Evolutionary conservation across 2,797 vertebrate genomes (phyloP).

Genomic region (Eulemur mongoz): DNA sequence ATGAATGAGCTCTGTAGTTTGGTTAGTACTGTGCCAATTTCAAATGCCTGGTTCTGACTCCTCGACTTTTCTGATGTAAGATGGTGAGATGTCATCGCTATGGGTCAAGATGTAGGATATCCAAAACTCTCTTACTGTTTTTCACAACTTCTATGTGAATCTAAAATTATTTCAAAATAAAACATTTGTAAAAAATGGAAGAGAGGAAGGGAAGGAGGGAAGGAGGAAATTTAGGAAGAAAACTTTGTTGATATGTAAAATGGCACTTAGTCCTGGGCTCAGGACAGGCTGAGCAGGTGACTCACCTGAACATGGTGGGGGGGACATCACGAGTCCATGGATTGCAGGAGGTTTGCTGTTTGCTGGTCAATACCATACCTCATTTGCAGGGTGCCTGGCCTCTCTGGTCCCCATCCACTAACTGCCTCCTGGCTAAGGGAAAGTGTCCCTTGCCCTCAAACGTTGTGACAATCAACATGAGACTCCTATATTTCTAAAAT

Average conservation of each 20-base stretch:
- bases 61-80: neutral
- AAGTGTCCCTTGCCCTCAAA: neutral
- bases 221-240: neutral
- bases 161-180: conserved; percentile 6
- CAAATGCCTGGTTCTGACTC: neutral
- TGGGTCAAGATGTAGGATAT: neutral
- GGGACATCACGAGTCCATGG: too few species aligned
- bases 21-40: fast-evolving
- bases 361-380: neutral
- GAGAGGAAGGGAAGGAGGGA: too few species aligned
- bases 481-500: neutral
- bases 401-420: neutral
- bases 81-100: fast-evolving
- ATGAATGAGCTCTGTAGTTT: neutral
- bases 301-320: neutral
- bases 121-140: neutral
- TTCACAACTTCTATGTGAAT: neutral
- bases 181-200: neutral
- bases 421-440: neutral
- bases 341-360: too few species aligned
- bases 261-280: neutral
- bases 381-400: neutral
- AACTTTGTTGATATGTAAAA: neutral
- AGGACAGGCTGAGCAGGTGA: neutral
- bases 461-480: neutral